These are phyloP conservation scores for Camelus bactrianus DNA, from an alignment of 2,113 vertebrate genomes.

Conservation along the genomic window DNA sequence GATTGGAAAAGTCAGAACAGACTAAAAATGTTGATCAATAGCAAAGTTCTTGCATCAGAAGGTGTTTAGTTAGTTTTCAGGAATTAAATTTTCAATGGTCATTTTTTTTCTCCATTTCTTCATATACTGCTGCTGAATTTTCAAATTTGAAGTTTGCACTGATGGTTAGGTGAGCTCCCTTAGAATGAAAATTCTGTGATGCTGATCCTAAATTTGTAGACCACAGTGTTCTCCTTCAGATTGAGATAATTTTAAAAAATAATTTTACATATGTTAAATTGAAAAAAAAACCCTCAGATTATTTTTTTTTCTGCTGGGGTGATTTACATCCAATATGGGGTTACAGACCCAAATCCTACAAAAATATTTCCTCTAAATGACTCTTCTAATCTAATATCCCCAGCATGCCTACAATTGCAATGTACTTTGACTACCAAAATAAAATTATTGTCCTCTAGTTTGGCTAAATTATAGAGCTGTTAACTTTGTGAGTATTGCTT, in stretches of 20 bases:
- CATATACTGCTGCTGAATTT: background rate
- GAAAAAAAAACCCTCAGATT: background rate
- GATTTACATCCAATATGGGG: background rate
- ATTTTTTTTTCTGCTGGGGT: background rate
- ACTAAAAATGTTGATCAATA: background rate
- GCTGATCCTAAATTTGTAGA: background rate
- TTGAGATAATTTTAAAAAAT: background rate
- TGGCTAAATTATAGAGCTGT: background rate
- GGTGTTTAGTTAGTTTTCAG: background rate
- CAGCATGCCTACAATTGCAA: background rate
- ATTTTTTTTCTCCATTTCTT: background rate
- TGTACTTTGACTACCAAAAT: background rate
- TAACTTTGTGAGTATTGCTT: background rate
- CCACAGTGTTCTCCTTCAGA: background rate
- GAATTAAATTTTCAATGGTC: background rate
- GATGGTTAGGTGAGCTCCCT: background rate
- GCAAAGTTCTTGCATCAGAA: background rate
- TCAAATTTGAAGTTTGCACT: background rate
- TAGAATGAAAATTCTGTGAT: background rate
- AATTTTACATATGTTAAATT: background rate
- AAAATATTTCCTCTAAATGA: background rate
- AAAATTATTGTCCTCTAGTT: background rate
- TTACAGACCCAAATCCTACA: background rate
- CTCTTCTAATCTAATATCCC: background rate
- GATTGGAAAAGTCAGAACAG: background rate